Percentiles rank a stretch among this genome's conserved stretches.
Conservation (phyloP, 2,888 invertebrate species). For the Balanococcus diminutus region DNA sequence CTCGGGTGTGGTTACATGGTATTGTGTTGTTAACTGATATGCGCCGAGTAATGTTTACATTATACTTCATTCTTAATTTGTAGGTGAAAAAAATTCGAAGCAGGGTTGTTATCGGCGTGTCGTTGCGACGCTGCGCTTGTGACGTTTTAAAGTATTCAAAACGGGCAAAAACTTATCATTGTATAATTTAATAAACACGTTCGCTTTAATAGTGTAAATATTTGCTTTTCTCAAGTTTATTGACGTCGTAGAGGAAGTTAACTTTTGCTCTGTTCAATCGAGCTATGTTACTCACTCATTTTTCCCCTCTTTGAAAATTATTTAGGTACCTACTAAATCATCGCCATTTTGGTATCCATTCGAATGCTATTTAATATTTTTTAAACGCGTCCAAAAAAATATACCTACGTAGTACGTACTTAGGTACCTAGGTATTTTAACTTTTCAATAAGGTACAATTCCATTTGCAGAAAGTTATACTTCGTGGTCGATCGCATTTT, state of each 20-base stretch:
- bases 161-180: not conserved
- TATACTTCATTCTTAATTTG: slow-evolving; percentile 32
- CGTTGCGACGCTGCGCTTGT: not conserved
- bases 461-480: not conserved
- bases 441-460: not conserved
- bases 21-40: slow-evolving; percentile 34
- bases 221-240: slow-evolving; percentile 37
- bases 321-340: not conserved
- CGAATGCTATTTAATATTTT: no score
- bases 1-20: slow-evolving; percentile 30
- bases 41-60: slow-evolving; percentile 30
- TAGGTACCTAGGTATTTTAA: no score
- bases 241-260: slow-evolving; percentile 18
- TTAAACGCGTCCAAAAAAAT: no score
- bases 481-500: not conserved
- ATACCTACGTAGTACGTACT: no score
- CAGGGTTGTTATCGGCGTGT: slow-evolving; percentile 14
- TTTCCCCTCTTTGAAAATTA: not conserved
- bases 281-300: not conserved
- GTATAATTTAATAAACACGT: slow-evolving; percentile 35
- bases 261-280: not conserved
- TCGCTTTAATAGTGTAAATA: slow-evolving; percentile 15
- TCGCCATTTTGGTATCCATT: not conserved
- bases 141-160: not conserved
- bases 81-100: slow-evolving; percentile 17